Conservation (phyloP, 2,888 invertebrate genomes). For the Erebia aethiops region DNA sequence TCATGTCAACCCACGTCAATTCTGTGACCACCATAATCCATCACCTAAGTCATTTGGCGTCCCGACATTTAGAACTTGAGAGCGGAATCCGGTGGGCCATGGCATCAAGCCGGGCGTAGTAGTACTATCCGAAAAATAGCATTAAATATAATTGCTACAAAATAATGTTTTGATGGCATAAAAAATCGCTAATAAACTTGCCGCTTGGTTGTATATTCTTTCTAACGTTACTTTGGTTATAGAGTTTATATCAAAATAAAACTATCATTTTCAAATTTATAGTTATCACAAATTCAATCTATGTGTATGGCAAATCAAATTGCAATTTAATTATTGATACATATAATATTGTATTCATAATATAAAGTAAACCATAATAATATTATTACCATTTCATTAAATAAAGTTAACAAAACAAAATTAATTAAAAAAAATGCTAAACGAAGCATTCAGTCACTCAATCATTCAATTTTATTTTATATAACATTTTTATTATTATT, state of each 20-base stretch:
- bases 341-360: constrained; percentile 9
- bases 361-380: constrained; percentile 4
- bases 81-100: too few relatives aligned
- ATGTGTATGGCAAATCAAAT: constrained; percentile 1
- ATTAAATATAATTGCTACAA: too few relatives aligned
- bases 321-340: background rate
- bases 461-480: constrained; percentile 24
- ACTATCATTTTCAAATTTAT: background rate
- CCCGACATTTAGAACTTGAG: too few relatives aligned
- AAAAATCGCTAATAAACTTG: too few relatives aligned
- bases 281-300: background rate
- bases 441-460: constrained; percentile 27
- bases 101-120: too few relatives aligned
- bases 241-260: background rate
- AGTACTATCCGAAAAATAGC: too few relatives aligned
- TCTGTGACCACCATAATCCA: too few relatives aligned
- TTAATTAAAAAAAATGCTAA: constrained; percentile 1
- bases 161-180: too few relatives aligned
- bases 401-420: constrained; percentile 21
- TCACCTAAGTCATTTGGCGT: too few relatives aligned
- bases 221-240: too few relatives aligned
- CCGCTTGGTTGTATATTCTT: too few relatives aligned
- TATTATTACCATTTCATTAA: constrained; percentile 20
- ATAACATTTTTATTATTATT: constrained; percentile 30
- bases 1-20: too few relatives aligned